A percentile compares a stretch with the other conserved stretches of the same genome.
These are phyloP conservation scores for Mesorhabditis sp. DNA, from an alignment of 2,888 invertebrate genomes.

Conservation along the genomic window DNA sequence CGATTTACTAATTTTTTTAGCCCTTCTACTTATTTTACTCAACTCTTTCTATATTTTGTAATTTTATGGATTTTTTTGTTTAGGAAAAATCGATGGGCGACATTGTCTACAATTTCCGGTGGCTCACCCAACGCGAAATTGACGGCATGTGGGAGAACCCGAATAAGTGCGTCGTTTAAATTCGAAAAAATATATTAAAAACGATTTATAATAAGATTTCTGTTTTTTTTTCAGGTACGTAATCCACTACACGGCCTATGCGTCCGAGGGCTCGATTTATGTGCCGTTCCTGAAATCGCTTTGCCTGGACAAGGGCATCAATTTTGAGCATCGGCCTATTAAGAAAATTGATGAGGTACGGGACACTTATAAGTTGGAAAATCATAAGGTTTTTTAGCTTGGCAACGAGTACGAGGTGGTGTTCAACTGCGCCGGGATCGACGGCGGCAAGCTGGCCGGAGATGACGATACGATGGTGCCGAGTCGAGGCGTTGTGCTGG, in stretches of 20 bases:
- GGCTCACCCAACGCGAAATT: constrained; percentile 43
- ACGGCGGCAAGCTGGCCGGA: constrained; percentile 58
- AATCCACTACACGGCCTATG: constrained; percentile 53
- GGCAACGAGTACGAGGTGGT: constrained; percentile 58
- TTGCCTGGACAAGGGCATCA: constrained; percentile 20
- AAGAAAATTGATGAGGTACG: constrained; percentile 34
- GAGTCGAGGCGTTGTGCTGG: constrained; percentile 41
- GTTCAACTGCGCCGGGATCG: constrained; percentile 62
- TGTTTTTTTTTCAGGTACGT: constrained; percentile 28
- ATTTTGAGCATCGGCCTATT: constrained; percentile 31
- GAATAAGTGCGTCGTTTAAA: constrained; percentile 25
- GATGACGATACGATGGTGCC: constrained; percentile 57
- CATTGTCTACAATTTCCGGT: constrained; percentile 53
- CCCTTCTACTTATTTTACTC: neutral
- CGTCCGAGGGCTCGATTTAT: constrained; percentile 50
- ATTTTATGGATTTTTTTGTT: neutral
- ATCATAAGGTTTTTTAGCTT: neutral
- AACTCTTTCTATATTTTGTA: neutral
- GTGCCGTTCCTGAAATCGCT: constrained; percentile 53
- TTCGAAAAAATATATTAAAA: neutral
- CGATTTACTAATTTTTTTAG: neutral
- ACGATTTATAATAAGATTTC: neutral
- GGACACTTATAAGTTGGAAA: neutral
- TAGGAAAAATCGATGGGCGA: constrained; percentile 43
- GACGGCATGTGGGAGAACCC: constrained; percentile 38